Percentiles rank a stretch among this genome's conserved stretches.
Conservation (phyloP, 1,140 invertebrate species). For the Agrypnia vestita region DNA sequence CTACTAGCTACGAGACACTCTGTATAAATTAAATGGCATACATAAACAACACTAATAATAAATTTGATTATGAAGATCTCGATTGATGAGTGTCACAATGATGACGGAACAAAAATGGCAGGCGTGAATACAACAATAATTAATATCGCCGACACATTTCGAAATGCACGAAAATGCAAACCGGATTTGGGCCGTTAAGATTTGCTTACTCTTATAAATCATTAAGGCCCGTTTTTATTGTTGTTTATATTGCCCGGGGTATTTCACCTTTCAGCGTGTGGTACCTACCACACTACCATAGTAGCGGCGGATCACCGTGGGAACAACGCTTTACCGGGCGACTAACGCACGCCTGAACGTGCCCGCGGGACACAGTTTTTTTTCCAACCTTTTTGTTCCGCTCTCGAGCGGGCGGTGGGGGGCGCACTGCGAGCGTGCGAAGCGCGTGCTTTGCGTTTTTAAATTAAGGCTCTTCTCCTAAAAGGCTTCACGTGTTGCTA, state of each 20-base stretch:
- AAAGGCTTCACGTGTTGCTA: too few relatives aligned
- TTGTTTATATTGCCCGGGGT: slow-evolving; percentile 25
- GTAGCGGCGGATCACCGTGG: slow-evolving; percentile 28
- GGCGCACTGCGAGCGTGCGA: not conserved
- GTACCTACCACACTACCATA: slow-evolving; percentile 28
- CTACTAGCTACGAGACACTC: too few relatives aligned
- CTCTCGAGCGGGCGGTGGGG: not conserved
- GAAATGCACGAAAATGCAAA: slow-evolving; percentile 22
- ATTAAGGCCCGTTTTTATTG: slow-evolving; percentile 37
- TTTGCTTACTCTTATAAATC: slow-evolving; percentile 38
- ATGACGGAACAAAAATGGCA: not conserved
- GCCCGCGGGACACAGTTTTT: not conserved
- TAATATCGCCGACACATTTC: not conserved
- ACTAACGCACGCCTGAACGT: slow-evolving; percentile 10
- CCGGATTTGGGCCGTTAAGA: slow-evolving; percentile 34
- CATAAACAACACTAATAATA: too few relatives aligned
- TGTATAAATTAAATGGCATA: too few relatives aligned
- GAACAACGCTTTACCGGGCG: slow-evolving; percentile 12
- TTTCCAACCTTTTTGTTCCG: slow-evolving; percentile 5
- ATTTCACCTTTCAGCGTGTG: slow-evolving; percentile 29
- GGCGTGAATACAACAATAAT: not conserved
- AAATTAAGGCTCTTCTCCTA: too few relatives aligned
- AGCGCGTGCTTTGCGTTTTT: slow-evolving; percentile 14
- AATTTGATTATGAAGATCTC: too few relatives aligned
- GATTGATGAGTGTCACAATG: not conserved